Evolutionary conservation across 2,797 vertebrate genomes (phyloP), one percentile per base, ranked within the genome.

Genomic region (Yasuhikotakia modesta): DNA sequence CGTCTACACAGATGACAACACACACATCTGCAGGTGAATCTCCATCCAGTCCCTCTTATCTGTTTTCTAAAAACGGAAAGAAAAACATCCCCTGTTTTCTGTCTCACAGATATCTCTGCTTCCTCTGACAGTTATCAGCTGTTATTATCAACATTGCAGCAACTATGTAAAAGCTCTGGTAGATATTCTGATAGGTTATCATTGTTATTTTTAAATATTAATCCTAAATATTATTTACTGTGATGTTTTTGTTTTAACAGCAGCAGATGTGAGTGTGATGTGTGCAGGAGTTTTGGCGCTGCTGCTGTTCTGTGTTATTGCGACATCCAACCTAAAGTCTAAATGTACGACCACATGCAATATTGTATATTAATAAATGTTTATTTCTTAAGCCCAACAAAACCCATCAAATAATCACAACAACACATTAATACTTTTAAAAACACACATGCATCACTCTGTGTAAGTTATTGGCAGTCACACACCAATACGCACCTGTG

Each of bases 221-320:
- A 35, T 30, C 46, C 6, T 30, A n/a, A n/a, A n/a, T n/a, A n/a
- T n/a, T n/a, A n/a, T n/a, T n/a, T n/a, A n/a, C n/a, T n/a, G n/a
- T n/a, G n/a, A n/a, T 60, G 1, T 19, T 46, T 16, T 55, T 71
- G 17, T 72, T 72, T n/a, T n/a, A n/a, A n/a, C n/a, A n/a, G 16
- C 39, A 60, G 53, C n/a, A 5, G 5, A 0, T 8, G 16, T 72
- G 55, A n/a, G 4, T 1, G 21, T 2, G 5, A 21, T 60, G n/a
- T 71, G 21, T 27, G 16, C 35, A 45, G 53, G 53, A 2, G 10
- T 58, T 27, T 22, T 27, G 16, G 27, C 22, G 13, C 5, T 60
- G 21, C 35, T 60, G 5, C 19, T 7, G 24, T 27, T 45, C 22
- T 58, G 0, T 21, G 5, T 13, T 58, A 4, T 58, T 21, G 13